These are phyloP conservation scores for Sialis lutaria DNA, from an alignment of 2,888 invertebrate species.

Conservation along the genomic window DNA sequence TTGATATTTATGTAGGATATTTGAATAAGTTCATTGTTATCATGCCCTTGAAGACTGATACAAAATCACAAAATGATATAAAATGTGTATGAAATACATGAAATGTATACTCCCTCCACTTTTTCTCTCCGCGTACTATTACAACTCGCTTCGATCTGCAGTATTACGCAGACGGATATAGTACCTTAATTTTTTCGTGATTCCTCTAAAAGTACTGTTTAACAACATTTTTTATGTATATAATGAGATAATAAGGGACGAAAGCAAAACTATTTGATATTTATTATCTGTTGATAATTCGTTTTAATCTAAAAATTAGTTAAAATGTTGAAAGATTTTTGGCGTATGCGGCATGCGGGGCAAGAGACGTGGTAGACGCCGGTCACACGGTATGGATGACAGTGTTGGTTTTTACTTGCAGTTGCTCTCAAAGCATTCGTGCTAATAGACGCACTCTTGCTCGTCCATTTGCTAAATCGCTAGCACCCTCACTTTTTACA, in stretches of 20 bases:
- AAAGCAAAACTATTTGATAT: not conserved
- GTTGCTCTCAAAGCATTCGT: conserved; percentile 4
- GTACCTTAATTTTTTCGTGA: not conserved
- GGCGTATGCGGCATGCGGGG: not conserved
- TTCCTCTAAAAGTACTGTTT: not conserved
- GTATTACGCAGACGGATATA: not conserved
- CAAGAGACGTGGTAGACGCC: not conserved
- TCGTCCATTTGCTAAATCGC: conserved; percentile 1
- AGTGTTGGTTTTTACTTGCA: not conserved
- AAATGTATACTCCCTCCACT: too few species aligned
- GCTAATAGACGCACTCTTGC: not conserved
- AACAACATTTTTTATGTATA: not conserved
- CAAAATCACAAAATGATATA: too few species aligned
- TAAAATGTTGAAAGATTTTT: not conserved
- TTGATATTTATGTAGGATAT: too few species aligned
- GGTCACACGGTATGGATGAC: not conserved
- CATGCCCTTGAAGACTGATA: too few species aligned
- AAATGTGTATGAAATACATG: too few species aligned
- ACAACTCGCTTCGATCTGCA: too few species aligned
- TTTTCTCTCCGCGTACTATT: too few species aligned
- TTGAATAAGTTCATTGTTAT: too few species aligned
- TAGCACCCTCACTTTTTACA: conserved; percentile 1
- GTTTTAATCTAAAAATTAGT: not conserved
- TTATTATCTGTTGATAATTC: not conserved
- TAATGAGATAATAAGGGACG: not conserved